Conservation (phyloP, 1,140 invertebrate species). For the Watersipora subatra region DNA sequence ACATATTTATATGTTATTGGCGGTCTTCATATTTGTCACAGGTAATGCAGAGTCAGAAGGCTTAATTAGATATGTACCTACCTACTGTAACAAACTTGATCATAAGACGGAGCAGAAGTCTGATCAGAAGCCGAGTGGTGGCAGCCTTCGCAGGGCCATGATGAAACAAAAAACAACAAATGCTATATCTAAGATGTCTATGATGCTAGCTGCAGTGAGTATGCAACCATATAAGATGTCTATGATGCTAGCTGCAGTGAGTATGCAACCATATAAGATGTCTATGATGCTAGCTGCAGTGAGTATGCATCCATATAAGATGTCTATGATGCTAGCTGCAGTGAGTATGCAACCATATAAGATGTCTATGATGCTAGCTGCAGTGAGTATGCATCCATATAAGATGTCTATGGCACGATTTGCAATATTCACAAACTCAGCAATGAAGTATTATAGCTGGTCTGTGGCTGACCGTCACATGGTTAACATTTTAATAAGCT, state of each 20-base stretch:
- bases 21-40: not conserved
- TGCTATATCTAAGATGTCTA: conserved; percentile 75
- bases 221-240: conserved; percentile 84
- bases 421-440: conserved; percentile 73
- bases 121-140: not conserved
- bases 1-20: not conserved
- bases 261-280: conserved; percentile 74
- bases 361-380: conserved; percentile 72
- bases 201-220: conserved; percentile 59
- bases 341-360: conserved; percentile 63
- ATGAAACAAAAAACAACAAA: conserved; percentile 40
- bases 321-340: conserved; percentile 71
- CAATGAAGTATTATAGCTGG: too few species aligned
- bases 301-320: conserved; percentile 69
- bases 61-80: not conserved
- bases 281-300: conserved; percentile 66
- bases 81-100: too few species aligned
- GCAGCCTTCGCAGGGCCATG: conserved; percentile 10
- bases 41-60: not conserved
- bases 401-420: conserved; percentile 79
- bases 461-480: too few species aligned
- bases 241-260: conserved; percentile 61
- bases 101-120: too few species aligned
- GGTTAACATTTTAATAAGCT: too few species aligned
- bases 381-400: too few species aligned